A percentile compares a stretch with the other conserved stretches of the same genome.
These are phyloP conservation scores for Pachyrhynchus sulphureomaculatus DNA, from an alignment of 1,140 invertebrate species.

Conservation along the genomic window DNA sequence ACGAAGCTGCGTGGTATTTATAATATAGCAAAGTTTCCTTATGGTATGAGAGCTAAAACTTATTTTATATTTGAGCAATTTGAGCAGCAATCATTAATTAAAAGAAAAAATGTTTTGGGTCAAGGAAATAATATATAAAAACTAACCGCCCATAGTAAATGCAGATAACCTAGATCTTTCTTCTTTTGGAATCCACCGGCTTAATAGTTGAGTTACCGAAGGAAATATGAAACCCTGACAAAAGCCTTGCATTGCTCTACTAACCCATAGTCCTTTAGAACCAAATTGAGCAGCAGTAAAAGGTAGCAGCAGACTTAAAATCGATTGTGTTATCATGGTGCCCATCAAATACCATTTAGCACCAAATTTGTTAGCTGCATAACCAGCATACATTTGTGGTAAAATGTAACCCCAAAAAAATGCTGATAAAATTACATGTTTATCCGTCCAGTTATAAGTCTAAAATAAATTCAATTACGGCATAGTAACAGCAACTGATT, in stretches of 20 bases:
- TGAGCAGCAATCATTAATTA: too few relatives aligned
- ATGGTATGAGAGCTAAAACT: too few relatives aligned
- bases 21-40: too few relatives aligned
- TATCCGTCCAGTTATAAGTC: slow-evolving; percentile 49
- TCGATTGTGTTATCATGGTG: slow-evolving; percentile 56
- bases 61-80: too few relatives aligned
- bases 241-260: slow-evolving; percentile 73
- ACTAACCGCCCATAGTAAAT: slow-evolving; percentile 59
- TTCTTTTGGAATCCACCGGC: slow-evolving; percentile 69
- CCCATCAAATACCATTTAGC: slow-evolving; percentile 61
- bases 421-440: slow-evolving; percentile 60
- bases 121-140: too few relatives aligned
- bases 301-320: slow-evolving; percentile 54
- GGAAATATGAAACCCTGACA: slow-evolving; percentile 78
- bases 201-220: slow-evolving; percentile 72
- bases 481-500: too few relatives aligned
- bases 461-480: too few relatives aligned
- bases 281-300: slow-evolving; percentile 51
- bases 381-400: slow-evolving; percentile 65
- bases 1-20: too few relatives aligned
- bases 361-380: slow-evolving; percentile 63
- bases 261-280: slow-evolving; percentile 61
- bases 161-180: slow-evolving; percentile 61
- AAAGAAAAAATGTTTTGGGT: too few relatives aligned
- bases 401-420: slow-evolving; percentile 65